A percentile compares a stretch with the other conserved stretches of the same genome.
These are phyloP conservation scores for Dicyrtoma fusca DNA, from an alignment of 2,888 invertebrate genomes.

Conservation along the genomic window DNA sequence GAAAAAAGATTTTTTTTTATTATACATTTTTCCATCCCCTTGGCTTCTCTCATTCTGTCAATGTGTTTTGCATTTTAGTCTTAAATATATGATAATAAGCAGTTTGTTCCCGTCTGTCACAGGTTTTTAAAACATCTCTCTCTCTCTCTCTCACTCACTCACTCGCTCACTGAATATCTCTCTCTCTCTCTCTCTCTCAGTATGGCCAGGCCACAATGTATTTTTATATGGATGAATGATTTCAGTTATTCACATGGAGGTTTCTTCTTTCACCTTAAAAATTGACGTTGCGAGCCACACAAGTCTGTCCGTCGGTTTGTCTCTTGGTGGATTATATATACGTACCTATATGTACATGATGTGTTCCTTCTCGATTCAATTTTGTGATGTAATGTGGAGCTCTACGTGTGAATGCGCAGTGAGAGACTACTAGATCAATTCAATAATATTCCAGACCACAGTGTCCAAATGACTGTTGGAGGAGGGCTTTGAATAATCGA, in stretches of 20 bases:
- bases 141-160: neutral
- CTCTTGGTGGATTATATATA: too few species aligned
- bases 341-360: too few species aligned
- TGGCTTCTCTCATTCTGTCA: too few species aligned
- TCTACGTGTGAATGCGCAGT: too few species aligned
- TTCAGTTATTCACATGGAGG: conserved; percentile 30
- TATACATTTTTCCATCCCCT: neutral
- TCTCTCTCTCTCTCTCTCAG: conserved; percentile 17
- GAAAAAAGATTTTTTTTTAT: neutral
- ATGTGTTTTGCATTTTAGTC: too few species aligned
- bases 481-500: conserved; percentile 4
- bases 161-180: neutral
- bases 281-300: neutral
- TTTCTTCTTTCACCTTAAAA: conserved; percentile 16
- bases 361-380: too few species aligned
- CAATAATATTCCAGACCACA: neutral
- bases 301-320: too few species aligned
- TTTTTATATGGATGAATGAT: conserved; percentile 30
- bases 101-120: too few species aligned
- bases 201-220: conserved; percentile 5
- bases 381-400: too few species aligned
- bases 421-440: too few species aligned
- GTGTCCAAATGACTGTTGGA: neutral
- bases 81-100: too few species aligned
- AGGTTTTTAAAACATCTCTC: too few species aligned